These are phyloP conservation scores for Typhlichthys subterraneus DNA, from an alignment of 2,797 vertebrate genomes.

Conservation along the genomic window DNA sequence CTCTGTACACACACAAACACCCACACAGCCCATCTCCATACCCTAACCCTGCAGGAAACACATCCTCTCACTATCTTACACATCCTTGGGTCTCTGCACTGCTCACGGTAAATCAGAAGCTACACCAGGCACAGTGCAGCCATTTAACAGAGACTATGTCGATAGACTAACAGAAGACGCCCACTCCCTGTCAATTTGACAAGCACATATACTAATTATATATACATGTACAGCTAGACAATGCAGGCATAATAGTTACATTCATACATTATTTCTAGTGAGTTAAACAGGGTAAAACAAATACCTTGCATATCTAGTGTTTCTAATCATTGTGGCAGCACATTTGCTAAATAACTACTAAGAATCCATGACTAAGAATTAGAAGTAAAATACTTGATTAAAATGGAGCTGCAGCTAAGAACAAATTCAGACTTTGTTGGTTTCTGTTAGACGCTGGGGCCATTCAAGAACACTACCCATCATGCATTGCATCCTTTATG, in stretches of 20 bases:
- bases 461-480: conserved; percentile 12
- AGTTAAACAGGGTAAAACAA: neutral
- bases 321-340: too few relatives aligned
- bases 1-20: conserved; percentile 23
- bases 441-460: neutral
- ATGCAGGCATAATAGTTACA: neutral
- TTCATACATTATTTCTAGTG: neutral
- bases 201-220: conserved; percentile 19
- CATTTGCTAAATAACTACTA: too few relatives aligned
- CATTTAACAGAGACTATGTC: conserved; percentile 48
- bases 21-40: conserved; percentile 56
- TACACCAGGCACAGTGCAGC: conserved; percentile 33
- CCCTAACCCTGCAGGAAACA: conserved; percentile 60
- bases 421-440: neutral
- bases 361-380: too few relatives aligned
- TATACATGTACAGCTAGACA: conserved; percentile 17
- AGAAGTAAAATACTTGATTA: too few relatives aligned
- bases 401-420: too few relatives aligned
- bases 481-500: conserved; percentile 11
- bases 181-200: conserved; percentile 12
- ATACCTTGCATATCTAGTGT: too few relatives aligned
- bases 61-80: conserved; percentile 39
- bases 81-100: conserved; percentile 26
- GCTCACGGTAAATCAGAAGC: conserved; percentile 50
- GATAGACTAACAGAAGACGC: conserved; percentile 29